Evolutionary conservation across 2,888 invertebrate genomes (phyloP), one percentile per base, ranked within the genome.

Genomic region (Melanostoma scalare): DNA sequence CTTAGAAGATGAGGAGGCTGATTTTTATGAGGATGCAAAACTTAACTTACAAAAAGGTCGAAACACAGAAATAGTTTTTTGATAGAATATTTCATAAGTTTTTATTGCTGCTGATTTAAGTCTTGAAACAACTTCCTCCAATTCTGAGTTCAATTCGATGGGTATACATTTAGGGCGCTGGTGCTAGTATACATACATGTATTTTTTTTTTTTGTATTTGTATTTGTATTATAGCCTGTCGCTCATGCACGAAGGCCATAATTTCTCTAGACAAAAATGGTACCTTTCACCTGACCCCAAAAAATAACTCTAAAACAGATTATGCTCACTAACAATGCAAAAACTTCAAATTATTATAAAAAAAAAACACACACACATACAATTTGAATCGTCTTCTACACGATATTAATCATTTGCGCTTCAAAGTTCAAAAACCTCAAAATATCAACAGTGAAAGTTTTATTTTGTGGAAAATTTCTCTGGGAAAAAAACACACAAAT

Each of bases 261-360:
- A 20, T 38, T 52, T 35, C 52, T 44, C 44, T 38, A 31, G 36
- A 44, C 44, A 53, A 38, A 60, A 63, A 40, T 30, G 3, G 30
- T 58, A 46, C 82, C 78, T 82, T 81, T 81, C 77, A 77, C 81
- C 58, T 60, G 81, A 77, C 81, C 81, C 55, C 72, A 77, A 77
- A 81, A 76, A 58, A 10, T 53, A 53, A 55, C 44, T 5, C 6
- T 30, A 53, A 69, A 50, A 44, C 35, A 20, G 9, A 48, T 30
- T 52, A 63, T 74, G n/a, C 30, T 63, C 33, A 36, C 42, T 10
- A 40, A 76, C 53, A 67, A 75, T 52, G 35, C 60, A 69, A 61
- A 63, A 42, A 46, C 31, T 42, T 80, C 38, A 73, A 50, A 46
- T 3, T 50, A 77, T 31, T 40, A 8, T n/a, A 61, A 48, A 4